Evolutionary conservation across 2,113 vertebrate genomes (phyloP).

Genomic region (Scopus umbretta): DNA sequence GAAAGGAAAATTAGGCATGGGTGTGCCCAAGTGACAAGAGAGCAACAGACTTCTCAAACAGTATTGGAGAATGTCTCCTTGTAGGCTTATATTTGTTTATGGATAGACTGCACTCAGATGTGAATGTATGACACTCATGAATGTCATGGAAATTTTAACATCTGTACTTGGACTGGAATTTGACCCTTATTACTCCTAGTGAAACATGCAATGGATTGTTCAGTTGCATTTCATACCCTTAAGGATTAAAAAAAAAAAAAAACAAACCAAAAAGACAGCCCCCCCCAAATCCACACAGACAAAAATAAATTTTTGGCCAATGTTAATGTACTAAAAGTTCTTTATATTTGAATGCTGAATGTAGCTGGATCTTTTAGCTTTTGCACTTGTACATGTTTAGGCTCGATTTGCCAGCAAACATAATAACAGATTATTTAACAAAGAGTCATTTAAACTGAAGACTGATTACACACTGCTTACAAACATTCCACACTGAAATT

Average conservation of each 20-base stretch:
- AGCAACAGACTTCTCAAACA: background rate
- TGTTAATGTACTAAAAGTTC: background rate
- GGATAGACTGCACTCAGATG: background rate
- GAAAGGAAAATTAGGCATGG: background rate
- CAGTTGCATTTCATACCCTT: background rate
- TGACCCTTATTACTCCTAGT: background rate
- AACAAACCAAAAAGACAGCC: background rate
- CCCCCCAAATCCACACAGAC: background rate
- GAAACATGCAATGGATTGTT: background rate
- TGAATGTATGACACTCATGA: background rate
- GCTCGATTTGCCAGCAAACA: constrained; percentile 42
- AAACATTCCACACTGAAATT: constrained; percentile 54
- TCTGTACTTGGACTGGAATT: background rate
- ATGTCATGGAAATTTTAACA: background rate
- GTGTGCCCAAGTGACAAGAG: background rate
- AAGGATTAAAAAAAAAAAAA: background rate
- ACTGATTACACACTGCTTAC: constrained; percentile 64
- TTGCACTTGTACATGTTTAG: constrained; percentile 56
- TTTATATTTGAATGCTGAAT: background rate
- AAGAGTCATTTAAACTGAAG: constrained; percentile 67
- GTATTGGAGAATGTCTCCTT: background rate
- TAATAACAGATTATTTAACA: constrained; percentile 72
- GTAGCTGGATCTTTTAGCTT: constrained; percentile 13
- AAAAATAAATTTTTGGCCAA: background rate
- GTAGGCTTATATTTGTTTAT: background rate